Base-by-base conservation (phyloP, 2,797 vertebrate genomes). In the Micropoecilia bifurca region DNA sequence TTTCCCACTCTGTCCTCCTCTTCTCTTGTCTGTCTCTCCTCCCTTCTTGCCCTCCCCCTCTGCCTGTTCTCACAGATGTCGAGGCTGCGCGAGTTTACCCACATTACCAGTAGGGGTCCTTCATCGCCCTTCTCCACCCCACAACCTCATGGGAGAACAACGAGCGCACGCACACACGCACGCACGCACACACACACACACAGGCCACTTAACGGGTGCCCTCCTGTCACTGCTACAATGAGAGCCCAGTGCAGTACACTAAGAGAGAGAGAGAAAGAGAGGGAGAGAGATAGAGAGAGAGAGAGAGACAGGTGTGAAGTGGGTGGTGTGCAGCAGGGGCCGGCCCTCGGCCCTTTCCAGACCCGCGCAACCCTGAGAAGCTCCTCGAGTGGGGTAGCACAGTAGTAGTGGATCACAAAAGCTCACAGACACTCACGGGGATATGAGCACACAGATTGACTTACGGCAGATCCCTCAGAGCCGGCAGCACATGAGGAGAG, bases 81-180 rank as follows among this genome's bases (percentile, higher is more conserved):
- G 91, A 90, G 91, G 91, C 94, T 93, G 94, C 71, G 92, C 88
- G 84, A 96, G 94, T 95, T 96, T 95, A 95, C 95, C 95, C 94
- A 95, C 95, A 95, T 95, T 95, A 95, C 96, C 96, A 95, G 96
- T 95, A 96, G 96, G 96, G 96, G 96, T 96, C 96, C 96, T 96
- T 96, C 95, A 95, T 93, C 93, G 93, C 92, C 95, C 95, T 96
- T 93, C 94, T 91, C 91, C 94, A 95, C 93, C 92, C 94, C 89
- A 93, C 83, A 93, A 87, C 86, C 92, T 90, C 91, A 88, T 79
- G 89, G 92, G 94, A 92, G 94, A 90, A 92, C 87, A 85, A 88
- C 82, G 83, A 75, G 3, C 73, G 5, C 74, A 80, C 74, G 77
- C 76, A 77, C 77, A 75, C 75, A 74, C 46, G 83, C 76, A 3